A percentile compares a stretch with the other conserved stretches of the same genome.
Conservation (phyloP, 2,888 invertebrate species). For the Miltochrista miniata region DNA sequence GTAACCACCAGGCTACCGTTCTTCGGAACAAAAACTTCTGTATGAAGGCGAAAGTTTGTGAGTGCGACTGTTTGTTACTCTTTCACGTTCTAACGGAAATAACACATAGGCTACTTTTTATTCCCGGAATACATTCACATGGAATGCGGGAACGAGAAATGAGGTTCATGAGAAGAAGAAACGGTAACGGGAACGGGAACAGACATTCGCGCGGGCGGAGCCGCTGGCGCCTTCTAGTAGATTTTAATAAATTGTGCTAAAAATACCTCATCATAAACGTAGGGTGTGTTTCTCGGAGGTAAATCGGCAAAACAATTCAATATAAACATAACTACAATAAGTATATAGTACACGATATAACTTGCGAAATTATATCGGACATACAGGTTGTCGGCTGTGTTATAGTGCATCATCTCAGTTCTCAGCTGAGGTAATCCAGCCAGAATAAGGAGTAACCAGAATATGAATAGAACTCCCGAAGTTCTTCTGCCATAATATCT, state of each 20-base stretch:
- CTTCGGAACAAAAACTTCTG: no score
- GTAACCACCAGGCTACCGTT: no score
- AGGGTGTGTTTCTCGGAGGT: conserved; percentile 86
- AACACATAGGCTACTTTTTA: no score
- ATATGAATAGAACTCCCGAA: conserved; percentile 94
- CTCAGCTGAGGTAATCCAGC: conserved; percentile 89
- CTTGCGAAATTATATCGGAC: conserved; percentile 49
- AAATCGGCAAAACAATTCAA: conserved; percentile 91
- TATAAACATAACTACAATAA: conserved; percentile 86
- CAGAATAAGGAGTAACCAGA: conserved; percentile 93
- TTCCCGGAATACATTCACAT: no score
- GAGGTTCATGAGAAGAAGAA: no score
- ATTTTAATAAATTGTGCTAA: background rate
- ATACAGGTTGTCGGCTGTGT: conserved; percentile 68
- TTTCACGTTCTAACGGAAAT: no score
- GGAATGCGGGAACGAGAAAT: no score
- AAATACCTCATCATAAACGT: conserved; percentile 85
- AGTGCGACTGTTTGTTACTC: no score
- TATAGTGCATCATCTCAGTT: conserved; percentile 77
- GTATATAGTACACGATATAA: conserved; percentile 90
- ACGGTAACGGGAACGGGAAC: no score
- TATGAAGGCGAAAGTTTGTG: no score
- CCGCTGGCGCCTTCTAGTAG: no score
- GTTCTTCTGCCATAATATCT: conserved; percentile 92
- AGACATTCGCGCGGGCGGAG: no score